Evolutionary conservation across 2,797 vertebrate species (phyloP).

Genomic region (Lepus townsendii): DNA sequence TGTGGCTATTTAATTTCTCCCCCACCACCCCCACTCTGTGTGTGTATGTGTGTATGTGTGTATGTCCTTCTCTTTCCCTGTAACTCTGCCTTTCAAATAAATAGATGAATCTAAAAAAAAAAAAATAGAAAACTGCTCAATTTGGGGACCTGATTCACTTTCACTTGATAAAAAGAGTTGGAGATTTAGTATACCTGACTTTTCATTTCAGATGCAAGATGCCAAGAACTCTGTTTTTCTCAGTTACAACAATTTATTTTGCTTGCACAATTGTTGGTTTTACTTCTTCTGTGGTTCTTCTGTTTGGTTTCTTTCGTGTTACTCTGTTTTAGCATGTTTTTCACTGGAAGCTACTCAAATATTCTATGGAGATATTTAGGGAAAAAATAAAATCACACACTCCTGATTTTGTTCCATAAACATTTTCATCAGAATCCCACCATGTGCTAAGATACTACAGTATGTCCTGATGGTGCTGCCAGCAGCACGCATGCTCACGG

Average conservation of each 20-base stretch:
- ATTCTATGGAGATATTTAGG: conserved; percentile 33
- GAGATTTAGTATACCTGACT: neutral
- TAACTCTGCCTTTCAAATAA: too few relatives aligned
- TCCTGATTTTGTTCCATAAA: conserved; percentile 34
- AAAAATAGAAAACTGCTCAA: neutral
- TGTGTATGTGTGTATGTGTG: too few relatives aligned
- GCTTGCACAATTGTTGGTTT: neutral
- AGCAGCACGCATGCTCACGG: fast-evolving
- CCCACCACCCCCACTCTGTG: too few relatives aligned
- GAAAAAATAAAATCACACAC: conserved; percentile 6
- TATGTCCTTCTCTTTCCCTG: too few relatives aligned
- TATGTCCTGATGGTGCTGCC: neutral
- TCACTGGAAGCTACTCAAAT: neutral
- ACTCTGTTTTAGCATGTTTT: neutral
- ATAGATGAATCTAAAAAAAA: too few relatives aligned
- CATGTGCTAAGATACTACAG: neutral
- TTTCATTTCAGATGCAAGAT: neutral
- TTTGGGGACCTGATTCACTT: neutral
- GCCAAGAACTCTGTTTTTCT: neutral
- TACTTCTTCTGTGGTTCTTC: neutral
- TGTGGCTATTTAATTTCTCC: too few relatives aligned
- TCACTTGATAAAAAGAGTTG: neutral
- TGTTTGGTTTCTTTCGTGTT: neutral
- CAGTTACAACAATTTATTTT: neutral
- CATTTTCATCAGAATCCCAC: neutral